A percentile compares a stretch with the other conserved stretches of the same genome.
Evolutionary conservation across 2,113 vertebrate species (phyloP).

Genomic region (Psittacus erithacus): DNA sequence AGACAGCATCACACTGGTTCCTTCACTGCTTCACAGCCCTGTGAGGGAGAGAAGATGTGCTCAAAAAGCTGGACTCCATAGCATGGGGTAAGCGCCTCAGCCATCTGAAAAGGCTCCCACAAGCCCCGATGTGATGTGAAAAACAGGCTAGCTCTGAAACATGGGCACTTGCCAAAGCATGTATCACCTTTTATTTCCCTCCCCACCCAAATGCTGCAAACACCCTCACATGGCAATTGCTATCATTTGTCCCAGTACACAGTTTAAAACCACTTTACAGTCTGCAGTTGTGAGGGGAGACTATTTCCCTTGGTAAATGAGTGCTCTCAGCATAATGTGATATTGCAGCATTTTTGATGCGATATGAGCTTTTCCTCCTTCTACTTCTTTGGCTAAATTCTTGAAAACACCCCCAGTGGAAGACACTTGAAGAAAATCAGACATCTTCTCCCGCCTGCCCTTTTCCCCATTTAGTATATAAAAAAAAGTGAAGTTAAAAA

Average conservation of each 20-base stretch:
- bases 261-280: neutral
- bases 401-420: neutral
- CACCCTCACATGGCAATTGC: neutral
- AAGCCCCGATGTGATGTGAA: rapidly evolving
- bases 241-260: neutral
- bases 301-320: neutral
- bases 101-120: neutral
- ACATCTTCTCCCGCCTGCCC: rapidly evolving
- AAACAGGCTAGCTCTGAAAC: neutral
- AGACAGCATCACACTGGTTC: rapidly evolving
- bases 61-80: neutral
- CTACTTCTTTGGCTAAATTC: neutral
- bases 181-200: neutral
- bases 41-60: neutral
- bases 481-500: neutral
- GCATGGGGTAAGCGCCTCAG: rapidly evolving
- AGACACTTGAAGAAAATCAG: neutral
- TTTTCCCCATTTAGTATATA: neutral
- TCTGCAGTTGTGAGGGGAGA: neutral
- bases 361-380: neutral
- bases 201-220: neutral
- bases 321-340: neutral
- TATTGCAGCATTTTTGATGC: neutral
- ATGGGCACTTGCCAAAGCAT: neutral
- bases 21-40: neutral